Evolutionary conservation across 53 echinoderm and acorn worm genomes (phyloP), one percentile per base, ranked within the genome.

Genomic region (Temnopleurus reevesii): DNA sequence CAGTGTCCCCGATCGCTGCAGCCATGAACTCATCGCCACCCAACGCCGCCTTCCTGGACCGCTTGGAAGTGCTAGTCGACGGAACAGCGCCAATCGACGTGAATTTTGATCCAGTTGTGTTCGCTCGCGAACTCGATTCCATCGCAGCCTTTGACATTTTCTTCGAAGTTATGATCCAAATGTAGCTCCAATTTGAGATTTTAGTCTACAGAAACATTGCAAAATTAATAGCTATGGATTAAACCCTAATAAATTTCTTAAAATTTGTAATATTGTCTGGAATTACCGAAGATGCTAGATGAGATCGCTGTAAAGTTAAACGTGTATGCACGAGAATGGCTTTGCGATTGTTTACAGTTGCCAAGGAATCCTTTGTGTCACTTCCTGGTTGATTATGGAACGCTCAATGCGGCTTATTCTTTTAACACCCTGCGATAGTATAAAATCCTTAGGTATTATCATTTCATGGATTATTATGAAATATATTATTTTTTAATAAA

Each of bases 1-100:
- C 94, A 12, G 99, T 99, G 86, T 99, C 99, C 59, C 99, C 99
- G 44, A 99, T 99, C 5, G 99, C 96, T 5, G 99, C 99, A 13
- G 99, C 99, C 99, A 99, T 99, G 57, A 96, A 99, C 76, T 99
- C 99, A 90, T 99, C 99, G 53, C 71, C 53, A 2, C 88, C 88
- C 33, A 87, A 53, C 8, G 54, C 34, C 64, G 27, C 88, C 71
- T 46, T 43, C 6, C 88, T 65, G 30, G 4, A 29, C 19, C 88
- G 88, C 71, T 71, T 87, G 2, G 88, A 47, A 17, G 88, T 71
- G 53, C 47, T 25, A 33, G 88, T 87, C 12, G 88, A 71, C 12
- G 71, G 71, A 21, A 71, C 71, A 7, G 71, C 38, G 36, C 71
- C 71, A 10, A 23, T 34, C 5, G 34, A 12, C 34, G 81, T 81